A percentile compares a stretch with the other conserved stretches of the same genome.
phyloP scores from a whole-genome alignment of 2,888 invertebrate genomes.

The Drosophila percnosoma region DNA sequence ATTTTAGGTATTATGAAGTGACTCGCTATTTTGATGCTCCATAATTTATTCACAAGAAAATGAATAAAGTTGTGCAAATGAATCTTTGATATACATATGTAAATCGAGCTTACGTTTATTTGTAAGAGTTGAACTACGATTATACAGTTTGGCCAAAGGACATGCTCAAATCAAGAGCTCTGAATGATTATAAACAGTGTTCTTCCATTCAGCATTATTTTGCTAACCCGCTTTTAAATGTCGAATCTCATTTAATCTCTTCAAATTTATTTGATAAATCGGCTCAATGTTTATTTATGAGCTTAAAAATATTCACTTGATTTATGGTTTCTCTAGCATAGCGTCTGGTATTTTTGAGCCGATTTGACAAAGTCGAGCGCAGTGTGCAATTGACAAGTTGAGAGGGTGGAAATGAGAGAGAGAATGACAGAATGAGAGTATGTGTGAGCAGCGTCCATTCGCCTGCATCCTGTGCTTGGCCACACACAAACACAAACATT shows the following conservation, averaged over 20 bases:
- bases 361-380: not conserved
- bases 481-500: conserved; percentile 12
- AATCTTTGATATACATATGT: not conserved
- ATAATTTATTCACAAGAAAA: not conserved
- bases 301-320: not conserved
- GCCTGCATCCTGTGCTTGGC: conserved; percentile 19
- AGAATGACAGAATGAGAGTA: not conserved
- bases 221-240: not conserved
- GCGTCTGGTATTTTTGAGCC: not conserved
- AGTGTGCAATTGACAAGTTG: conserved; percentile 40
- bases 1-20: not conserved
- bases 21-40: not conserved
- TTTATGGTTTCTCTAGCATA: not conserved
- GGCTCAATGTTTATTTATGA: not conserved
- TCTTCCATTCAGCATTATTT: not conserved
- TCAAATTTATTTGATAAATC: not conserved
- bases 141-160: not conserved
- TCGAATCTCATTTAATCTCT: not conserved
- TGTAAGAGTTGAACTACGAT: not conserved
- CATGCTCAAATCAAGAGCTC: not conserved
- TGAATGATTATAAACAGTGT: not conserved
- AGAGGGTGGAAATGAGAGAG: not conserved
- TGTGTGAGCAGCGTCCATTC: conserved; percentile 19
- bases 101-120: not conserved
- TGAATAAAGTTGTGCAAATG: not conserved